Evolutionary conservation across 2,888 invertebrate genomes (phyloP).

Genomic region (Torymus auratus): DNA sequence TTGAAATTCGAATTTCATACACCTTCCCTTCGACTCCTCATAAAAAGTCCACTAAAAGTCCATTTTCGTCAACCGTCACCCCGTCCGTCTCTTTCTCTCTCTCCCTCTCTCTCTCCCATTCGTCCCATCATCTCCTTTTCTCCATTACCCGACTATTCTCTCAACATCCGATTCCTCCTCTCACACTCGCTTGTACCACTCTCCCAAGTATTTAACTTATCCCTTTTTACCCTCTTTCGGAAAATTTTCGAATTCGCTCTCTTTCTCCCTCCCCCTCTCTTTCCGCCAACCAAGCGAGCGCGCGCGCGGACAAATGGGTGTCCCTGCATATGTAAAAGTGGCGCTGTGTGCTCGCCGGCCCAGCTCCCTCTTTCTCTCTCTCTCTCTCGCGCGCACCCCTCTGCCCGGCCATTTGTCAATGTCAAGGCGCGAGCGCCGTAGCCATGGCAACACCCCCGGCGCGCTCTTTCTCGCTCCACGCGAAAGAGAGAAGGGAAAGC

Average conservation of each 20-base stretch:
- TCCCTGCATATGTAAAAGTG: conserved; percentile 77
- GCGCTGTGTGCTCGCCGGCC: conserved; percentile 69
- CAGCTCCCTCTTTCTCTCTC: too few relatives aligned
- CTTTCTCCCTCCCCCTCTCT: conserved; percentile 34
- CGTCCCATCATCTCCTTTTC: conserved; percentile 53
- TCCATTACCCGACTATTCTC: conserved; percentile 49
- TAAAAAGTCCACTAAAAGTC: conserved; percentile 56
- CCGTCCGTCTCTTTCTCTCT: not conserved
- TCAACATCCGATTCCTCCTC: conserved; percentile 42
- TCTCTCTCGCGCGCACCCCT: conserved; percentile 70
- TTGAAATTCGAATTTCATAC: conserved; percentile 49
- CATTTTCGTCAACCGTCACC: conserved; percentile 39
- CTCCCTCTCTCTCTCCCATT: conserved; percentile 26
- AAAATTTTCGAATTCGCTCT: conserved; percentile 34
- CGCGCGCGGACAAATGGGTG: conserved; percentile 76
- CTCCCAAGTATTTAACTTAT: conserved; percentile 34
- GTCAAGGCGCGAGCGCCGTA: conserved; percentile 77
- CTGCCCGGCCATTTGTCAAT: conserved; percentile 76
- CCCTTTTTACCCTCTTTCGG: conserved; percentile 29
- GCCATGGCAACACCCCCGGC: conserved; percentile 72
- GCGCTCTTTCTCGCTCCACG: conserved; percentile 57
- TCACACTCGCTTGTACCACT: not conserved
- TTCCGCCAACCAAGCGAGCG: conserved; percentile 60
- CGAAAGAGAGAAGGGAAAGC: conserved; percentile 64
- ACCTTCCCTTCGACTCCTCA: conserved; percentile 33